phyloP scores from a whole-genome alignment of 2,888 invertebrate species.

The Apamea crenata region DNA sequence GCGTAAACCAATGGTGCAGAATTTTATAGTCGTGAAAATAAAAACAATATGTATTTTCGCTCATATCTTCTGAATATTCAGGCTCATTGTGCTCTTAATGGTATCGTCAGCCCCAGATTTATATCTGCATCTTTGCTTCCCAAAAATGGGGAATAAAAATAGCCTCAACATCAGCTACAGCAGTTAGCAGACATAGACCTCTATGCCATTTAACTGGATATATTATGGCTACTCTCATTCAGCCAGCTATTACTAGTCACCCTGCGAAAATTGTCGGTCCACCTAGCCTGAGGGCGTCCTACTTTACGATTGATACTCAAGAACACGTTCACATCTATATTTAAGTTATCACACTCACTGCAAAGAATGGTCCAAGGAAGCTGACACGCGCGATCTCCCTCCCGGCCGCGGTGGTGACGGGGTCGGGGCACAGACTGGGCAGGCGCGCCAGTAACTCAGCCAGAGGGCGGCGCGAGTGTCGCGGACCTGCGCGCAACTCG shows the following conservation, averaged over 20 bases:
- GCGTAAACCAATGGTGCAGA: constrained; percentile 12
- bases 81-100: constrained; percentile 19
- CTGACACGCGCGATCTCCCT: constrained; percentile 96
- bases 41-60: constrained; percentile 18
- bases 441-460: constrained; percentile 84
- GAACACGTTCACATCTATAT: background rate
- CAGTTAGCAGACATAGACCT: background rate
- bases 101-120: background rate
- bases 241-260: background rate
- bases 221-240: background rate
- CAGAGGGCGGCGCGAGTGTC: constrained; percentile 93
- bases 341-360: constrained; percentile 86
- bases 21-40: constrained; percentile 17
- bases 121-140: background rate
- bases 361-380: constrained; percentile 97
- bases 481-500: constrained; percentile 93
- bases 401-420: constrained; percentile 94
- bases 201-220: background rate
- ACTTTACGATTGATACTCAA: background rate
- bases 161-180: background rate
- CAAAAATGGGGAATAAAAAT: background rate
- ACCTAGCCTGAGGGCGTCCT: background rate
- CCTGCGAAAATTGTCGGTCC: background rate
- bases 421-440: constrained; percentile 92
- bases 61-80: background rate